These are phyloP conservation scores for Limnephilus auricula DNA, from an alignment of 2,888 invertebrate genomes.

Conservation along the genomic window DNA sequence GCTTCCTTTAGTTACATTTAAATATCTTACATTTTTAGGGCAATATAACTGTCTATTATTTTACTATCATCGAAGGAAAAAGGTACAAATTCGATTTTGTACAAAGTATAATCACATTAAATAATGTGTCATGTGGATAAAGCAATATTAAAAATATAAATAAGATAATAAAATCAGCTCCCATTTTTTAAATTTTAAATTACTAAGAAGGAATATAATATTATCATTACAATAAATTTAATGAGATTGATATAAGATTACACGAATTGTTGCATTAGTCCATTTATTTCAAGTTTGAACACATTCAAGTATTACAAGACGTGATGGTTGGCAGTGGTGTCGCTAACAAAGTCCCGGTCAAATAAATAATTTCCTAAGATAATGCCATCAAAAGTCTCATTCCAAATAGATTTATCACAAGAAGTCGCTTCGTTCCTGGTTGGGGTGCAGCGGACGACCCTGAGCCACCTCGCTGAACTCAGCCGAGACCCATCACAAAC, in stretches of 20 bases:
- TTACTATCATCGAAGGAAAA: neutral
- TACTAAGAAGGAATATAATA: neutral
- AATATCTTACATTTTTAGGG: neutral
- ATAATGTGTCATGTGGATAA: neutral
- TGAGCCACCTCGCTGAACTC: slow-evolving; percentile 68
- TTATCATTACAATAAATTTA: neutral
- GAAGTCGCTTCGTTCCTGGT: slow-evolving; percentile 17
- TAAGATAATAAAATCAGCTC: neutral
- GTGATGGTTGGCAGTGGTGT: neutral
- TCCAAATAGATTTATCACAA: slow-evolving; percentile 52
- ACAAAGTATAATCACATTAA: neutral
- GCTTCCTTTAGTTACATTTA: neutral
- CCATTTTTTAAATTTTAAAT: neutral
- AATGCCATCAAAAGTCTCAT: slow-evolving; percentile 28
- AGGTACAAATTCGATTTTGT: neutral
- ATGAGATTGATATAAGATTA: neutral
- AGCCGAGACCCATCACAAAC: slow-evolving; percentile 90
- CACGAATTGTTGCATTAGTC: neutral
- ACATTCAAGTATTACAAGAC: neutral
- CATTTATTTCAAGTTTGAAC: neutral
- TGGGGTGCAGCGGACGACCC: neutral
- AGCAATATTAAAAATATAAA: too few relatives aligned
- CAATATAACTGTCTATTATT: neutral
- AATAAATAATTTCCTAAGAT: slow-evolving; percentile 36
- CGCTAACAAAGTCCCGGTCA: neutral